A percentile compares a stretch with the other conserved stretches of the same genome.
phyloP scores from a whole-genome alignment of 2,888 invertebrate genomes.

The Coenonympha glycerion region DNA sequence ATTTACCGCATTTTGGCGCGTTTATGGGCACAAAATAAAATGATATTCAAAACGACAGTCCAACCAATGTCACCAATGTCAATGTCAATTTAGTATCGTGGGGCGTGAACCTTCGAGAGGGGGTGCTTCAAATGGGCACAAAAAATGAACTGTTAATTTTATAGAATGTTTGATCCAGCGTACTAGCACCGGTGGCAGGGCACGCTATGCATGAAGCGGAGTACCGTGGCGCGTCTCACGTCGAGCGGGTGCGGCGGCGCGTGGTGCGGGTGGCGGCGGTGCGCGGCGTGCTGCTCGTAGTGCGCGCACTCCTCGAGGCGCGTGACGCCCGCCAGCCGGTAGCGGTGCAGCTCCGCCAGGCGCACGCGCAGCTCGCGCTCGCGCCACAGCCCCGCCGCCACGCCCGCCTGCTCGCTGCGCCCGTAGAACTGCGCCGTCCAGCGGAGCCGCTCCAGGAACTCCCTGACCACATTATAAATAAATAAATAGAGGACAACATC shows the following conservation, averaged over 20 bases:
- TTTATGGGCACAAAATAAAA: too few species aligned
- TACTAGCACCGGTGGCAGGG: conserved; percentile 6
- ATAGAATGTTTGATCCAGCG: too few species aligned
- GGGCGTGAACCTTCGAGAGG: too few species aligned
- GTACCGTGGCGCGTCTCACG: conserved; percentile 68
- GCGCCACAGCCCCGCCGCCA: conserved; percentile 85
- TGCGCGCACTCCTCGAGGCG: conserved; percentile 89
- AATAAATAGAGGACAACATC: too few species aligned
- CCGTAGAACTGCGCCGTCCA: conserved; percentile 93
- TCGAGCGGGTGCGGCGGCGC: conserved; percentile 78
- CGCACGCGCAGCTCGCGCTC: conserved; percentile 90
- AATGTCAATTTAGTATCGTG: too few species aligned
- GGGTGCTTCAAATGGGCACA: too few species aligned
- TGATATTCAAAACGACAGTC: too few species aligned
- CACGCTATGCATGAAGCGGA: conserved; percentile 6
- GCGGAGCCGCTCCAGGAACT: conserved; percentile 88
- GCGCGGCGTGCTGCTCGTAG: conserved; percentile 86
- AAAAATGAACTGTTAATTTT: too few species aligned
- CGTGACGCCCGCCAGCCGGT: conserved; percentile 90
- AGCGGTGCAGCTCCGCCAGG: conserved; percentile 86
- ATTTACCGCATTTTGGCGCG: too few species aligned
- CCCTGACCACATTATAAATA: too few species aligned
- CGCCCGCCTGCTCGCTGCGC: conserved; percentile 87
- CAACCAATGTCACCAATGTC: too few species aligned
- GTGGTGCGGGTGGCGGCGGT: conserved; percentile 76